Percentiles rank a stretch among this genome's conserved stretches.
phyloP scores from a whole-genome alignment of 2,113 vertebrate genomes.

The Odocoileus hemionus region DNA sequence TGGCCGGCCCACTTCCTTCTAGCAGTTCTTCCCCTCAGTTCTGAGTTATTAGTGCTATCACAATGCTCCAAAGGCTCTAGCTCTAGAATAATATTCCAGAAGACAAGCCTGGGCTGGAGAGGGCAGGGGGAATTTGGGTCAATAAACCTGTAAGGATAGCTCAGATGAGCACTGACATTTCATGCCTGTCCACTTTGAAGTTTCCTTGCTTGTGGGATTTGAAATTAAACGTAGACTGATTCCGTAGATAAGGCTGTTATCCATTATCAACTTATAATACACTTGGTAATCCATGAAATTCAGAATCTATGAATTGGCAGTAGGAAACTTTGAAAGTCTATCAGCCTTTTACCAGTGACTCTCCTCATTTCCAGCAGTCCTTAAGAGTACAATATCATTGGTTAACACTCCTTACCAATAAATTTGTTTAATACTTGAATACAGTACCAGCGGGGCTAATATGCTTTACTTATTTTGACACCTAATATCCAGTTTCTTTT shows the following conservation, averaged over 20 bases:
- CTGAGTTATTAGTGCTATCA: neutral
- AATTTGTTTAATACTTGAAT: neutral
- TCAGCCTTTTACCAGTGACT: neutral
- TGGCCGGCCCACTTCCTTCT: neutral
- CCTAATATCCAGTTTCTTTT: neutral
- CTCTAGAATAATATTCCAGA: neutral
- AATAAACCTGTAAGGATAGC: neutral
- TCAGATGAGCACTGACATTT: neutral
- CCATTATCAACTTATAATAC: neutral
- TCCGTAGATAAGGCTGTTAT: neutral
- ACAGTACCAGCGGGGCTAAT: neutral
- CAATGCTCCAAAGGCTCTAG: neutral
- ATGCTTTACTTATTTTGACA: neutral
- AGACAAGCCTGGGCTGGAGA: neutral
- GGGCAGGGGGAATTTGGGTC: neutral
- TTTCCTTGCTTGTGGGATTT: neutral
- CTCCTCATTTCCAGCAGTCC: neutral
- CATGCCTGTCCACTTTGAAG: neutral
- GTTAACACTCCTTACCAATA: neutral
- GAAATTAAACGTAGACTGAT: neutral
- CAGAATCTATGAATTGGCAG: neutral
- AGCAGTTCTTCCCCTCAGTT: neutral
- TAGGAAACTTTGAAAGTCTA: neutral
- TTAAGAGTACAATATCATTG: neutral
- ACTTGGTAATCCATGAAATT: neutral